These are phyloP conservation scores for Vulpes vulpes DNA, from an alignment of 2,113 vertebrate genomes.

Conservation along the genomic window DNA sequence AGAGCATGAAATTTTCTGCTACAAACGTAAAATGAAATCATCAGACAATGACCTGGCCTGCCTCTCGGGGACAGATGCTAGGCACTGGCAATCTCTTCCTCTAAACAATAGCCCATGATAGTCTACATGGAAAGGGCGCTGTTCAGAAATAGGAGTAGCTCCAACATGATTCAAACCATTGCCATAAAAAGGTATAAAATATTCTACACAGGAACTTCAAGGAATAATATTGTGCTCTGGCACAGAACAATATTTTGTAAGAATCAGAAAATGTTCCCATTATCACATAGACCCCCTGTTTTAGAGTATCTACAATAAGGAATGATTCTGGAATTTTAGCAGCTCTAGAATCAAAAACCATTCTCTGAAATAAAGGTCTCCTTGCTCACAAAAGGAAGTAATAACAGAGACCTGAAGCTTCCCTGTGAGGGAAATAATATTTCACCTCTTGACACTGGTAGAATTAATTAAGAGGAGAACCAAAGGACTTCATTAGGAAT, in stretches of 20 bases:
- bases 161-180: not conserved
- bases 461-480: not conserved
- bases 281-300: not conserved
- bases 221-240: not conserved
- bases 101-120: not conserved
- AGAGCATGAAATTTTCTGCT: constrained; percentile 56
- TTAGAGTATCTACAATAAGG: not conserved
- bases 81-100: not conserved
- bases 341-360: not conserved
- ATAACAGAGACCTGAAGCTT: not conserved
- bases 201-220: constrained; percentile 41
- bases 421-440: not conserved
- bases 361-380: not conserved
- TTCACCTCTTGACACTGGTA: not conserved
- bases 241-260: not conserved
- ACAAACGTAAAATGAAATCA: constrained; percentile 73
- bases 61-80: constrained; percentile 26
- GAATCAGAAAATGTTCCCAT: not conserved
- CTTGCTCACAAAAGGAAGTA: not conserved
- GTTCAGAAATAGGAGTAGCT: not conserved
- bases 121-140: not conserved
- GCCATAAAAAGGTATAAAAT: constrained; percentile 36
- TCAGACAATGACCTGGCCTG: not conserved
- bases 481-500: not conserved
- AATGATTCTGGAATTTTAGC: not conserved